phyloP scores from a whole-genome alignment of 1,140 invertebrate genomes.

The Brachionus plicatilis region DNA sequence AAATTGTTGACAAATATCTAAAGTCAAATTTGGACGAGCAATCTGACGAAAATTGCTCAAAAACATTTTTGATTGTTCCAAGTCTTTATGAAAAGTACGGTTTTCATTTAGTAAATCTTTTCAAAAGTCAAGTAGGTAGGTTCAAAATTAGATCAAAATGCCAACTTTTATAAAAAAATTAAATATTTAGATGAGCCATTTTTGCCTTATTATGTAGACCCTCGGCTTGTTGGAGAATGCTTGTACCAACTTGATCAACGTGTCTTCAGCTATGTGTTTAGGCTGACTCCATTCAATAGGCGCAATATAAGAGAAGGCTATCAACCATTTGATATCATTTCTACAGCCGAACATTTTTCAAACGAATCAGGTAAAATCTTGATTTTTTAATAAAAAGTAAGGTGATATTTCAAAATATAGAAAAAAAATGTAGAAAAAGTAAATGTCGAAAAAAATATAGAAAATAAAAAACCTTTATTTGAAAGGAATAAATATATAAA shows the following conservation, averaged over 20 bases:
- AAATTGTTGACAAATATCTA: neutral
- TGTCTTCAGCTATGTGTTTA: neutral
- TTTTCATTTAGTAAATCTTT: neutral
- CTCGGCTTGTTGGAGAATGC: neutral
- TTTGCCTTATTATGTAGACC: slow-evolving; percentile 6
- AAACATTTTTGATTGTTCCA: neutral
- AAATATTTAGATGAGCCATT: neutral
- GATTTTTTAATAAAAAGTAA: too few relatives aligned
- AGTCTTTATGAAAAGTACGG: slow-evolving; percentile 11
- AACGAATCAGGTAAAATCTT: neutral
- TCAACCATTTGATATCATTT: neutral
- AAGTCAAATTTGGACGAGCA: neutral
- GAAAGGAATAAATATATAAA: too few relatives aligned
- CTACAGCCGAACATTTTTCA: neutral
- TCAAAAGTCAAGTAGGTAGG: neutral
- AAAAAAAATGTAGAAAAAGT: too few relatives aligned
- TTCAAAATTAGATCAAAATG: neutral
- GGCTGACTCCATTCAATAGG: neutral
- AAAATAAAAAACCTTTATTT: too few relatives aligned
- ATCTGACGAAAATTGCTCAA: neutral
- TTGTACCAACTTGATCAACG: slow-evolving; percentile 16
- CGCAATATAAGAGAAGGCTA: neutral
- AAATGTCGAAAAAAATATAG: too few relatives aligned
- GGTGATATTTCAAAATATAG: too few relatives aligned
- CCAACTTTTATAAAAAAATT: neutral